Evolutionary conservation across 2,797 vertebrate genomes (phyloP), one percentile per base, ranked within the genome.

Genomic region (Cuniculus paca): DNA sequence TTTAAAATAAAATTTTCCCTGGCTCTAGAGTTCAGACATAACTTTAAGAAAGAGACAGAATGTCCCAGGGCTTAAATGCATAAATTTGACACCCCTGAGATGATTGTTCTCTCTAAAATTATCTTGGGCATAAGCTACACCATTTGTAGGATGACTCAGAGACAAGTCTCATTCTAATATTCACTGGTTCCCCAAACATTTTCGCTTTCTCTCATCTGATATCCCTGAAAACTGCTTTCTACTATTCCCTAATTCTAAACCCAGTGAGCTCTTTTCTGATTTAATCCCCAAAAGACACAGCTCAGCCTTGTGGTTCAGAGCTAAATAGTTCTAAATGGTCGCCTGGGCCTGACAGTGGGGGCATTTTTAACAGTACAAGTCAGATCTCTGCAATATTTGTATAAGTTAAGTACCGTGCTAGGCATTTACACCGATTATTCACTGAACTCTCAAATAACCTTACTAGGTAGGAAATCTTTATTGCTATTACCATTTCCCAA

Each of bases 41-140:
- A 78, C 6, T 68, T 82, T 45, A 88, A 79, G 60, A 81, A 39
- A 34, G 85, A 91, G 86, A 87, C 75, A 96, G 92, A 95, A 61
- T 3, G 28, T 93, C 86, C 63, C 34, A 74, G 22, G 24, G 60
- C 72, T 90, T 56, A 22, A 13, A 78, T 85, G 58, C 2, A 54
- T 70, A 39, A 9, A 4, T 89, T 42, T 95, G 45, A 92, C 77
- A 88, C 42, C 16, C 82, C 61, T 79, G 91, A 90, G 63, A 88
- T n/a, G 68, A 88, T 24, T 90, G 31, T 91, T 77, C 39, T 93
- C 72, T 78, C 88, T 92, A 90, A 92, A 78, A 78, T 88, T 90
- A 95, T 26, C 81, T 89, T 54, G 14, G 36, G 52, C 34, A 85
- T 39, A 84, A 88, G 85, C 39, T 48, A 48, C 56, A 82, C 0